Evolutionary conservation across 2,888 invertebrate genomes (phyloP).

Genomic region (Lepeophtheirus nordmannii): DNA sequence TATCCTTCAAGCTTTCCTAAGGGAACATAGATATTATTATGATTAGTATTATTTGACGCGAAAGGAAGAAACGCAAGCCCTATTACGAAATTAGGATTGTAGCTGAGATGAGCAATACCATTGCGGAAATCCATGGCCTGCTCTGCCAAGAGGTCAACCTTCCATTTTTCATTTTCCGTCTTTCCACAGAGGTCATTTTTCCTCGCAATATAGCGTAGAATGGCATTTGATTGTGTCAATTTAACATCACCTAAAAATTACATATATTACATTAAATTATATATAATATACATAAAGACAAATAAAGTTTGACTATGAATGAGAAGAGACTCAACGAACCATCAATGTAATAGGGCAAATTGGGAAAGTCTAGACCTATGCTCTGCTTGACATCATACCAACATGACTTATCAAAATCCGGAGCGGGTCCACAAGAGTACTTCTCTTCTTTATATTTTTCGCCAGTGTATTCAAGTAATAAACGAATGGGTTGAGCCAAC

Average conservation of each 20-base stretch:
- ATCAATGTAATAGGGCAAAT: conserved; percentile 36
- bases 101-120: conserved; percentile 33
- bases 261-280: no score
- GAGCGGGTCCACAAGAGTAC: conserved; percentile 36
- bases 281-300: no score
- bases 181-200: conserved; percentile 36
- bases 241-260: conserved; percentile 33
- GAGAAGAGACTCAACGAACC: conserved; percentile 27
- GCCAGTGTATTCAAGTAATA: conserved; percentile 35
- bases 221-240: conserved; percentile 36
- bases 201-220: conserved; percentile 36
- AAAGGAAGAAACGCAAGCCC: background rate
- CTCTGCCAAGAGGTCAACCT: conserved; percentile 35
- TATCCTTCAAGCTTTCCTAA: conserved; percentile 33
- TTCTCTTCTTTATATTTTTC: conserved; percentile 36
- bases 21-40: conserved; percentile 22
- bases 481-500: conserved; percentile 37
- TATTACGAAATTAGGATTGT: conserved; percentile 34
- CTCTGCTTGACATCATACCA: conserved; percentile 33
- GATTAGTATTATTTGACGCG: no score
- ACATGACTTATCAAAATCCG: conserved; percentile 34
- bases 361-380: conserved; percentile 34
- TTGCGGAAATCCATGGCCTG: conserved; percentile 35
- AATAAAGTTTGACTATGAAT: no score
- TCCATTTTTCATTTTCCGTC: conserved; percentile 33